A percentile compares a stretch with the other conserved stretches of the same genome.
Conservation (phyloP, 1,140 invertebrate species). For the Micrasema longulum region DNA sequence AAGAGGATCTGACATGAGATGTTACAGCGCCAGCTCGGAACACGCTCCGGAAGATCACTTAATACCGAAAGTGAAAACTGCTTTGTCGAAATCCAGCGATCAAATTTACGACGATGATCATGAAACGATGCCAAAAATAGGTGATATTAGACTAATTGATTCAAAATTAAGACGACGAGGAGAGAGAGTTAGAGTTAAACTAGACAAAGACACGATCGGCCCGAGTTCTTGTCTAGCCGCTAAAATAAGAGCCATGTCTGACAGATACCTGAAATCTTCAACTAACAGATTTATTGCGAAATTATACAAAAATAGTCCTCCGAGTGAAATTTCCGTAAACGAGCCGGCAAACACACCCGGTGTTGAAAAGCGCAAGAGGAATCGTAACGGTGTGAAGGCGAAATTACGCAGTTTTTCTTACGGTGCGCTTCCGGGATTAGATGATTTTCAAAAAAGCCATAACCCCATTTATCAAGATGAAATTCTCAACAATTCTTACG, state of each 20-base stretch:
- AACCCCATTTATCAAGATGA: conserved; percentile 71
- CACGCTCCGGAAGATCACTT: conserved; percentile 62
- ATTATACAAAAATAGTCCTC: conserved; percentile 70
- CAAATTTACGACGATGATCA: conserved; percentile 67
- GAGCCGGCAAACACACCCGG: conserved; percentile 34
- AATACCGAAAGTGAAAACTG: conserved; percentile 62
- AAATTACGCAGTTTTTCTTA: conserved; percentile 82
- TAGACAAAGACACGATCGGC: conserved; percentile 66
- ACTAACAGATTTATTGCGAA: conserved; percentile 77
- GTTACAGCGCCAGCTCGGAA: conserved; percentile 67
- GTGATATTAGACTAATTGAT: conserved; percentile 52
- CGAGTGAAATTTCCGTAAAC: conserved; percentile 55
- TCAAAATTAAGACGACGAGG: conserved; percentile 44
- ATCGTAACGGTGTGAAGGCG: conserved; percentile 68
- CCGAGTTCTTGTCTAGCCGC: conserved; percentile 74
- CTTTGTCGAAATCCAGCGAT: conserved; percentile 68
- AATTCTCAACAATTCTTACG: conserved; percentile 65
- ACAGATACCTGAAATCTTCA: conserved; percentile 76
- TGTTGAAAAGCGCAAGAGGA: conserved; percentile 56
- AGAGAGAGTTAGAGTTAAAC: conserved; percentile 65
- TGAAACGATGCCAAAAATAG: conserved; percentile 51
- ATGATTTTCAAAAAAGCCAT: conserved; percentile 76
- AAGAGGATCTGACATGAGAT: conserved; percentile 60
- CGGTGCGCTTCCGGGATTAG: conserved; percentile 77
- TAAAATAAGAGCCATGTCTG: conserved; percentile 78